Evolutionary conservation across 2,113 vertebrate species (phyloP), one percentile per base, ranked within the genome.

Genomic region (Cacatua alba): DNA sequence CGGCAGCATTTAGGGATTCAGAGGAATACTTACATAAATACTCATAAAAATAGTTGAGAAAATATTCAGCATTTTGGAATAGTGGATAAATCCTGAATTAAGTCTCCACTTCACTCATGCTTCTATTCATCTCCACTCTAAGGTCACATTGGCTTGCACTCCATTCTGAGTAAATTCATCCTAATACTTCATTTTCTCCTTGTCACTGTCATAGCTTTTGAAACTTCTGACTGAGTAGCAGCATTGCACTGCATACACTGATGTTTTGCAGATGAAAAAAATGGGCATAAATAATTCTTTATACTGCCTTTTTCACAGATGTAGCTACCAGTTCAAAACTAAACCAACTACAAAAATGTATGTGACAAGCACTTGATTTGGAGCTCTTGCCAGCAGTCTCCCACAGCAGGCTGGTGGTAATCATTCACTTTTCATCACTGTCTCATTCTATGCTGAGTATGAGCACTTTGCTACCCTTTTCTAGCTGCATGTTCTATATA

Each of bases 331-430:
- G 52, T 84, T 86, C 81, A 82, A 94, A 92, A 88, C 0, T 0
- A 81, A 92, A 91, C 65, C 69, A 71, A 24, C 29, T 78, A 75
- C 52, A 91, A 95, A 84, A 81, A 68, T 9, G 20, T 63, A 35
- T 69, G 46, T 90, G 87, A 95, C 57, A 91, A 85, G 57, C 48
- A 43, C 23, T 39, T 84, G 82, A 94, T 94, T 60, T 68, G 39
- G 35, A 90, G 57, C 51, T 89, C 77, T 69, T 68, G 81, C 62
- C 89, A 94, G 76, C 60, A 88, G 77, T 78, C 48, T 93, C 59
- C 57, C 86, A 82, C 82, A 90, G 91, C 69, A 91, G 80, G 80
- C 43, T 95, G 55, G 62, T 43, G 35, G 74, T 43, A 94, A 94
- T 84, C 81, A 74, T 55, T 93, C 79, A 59, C 39, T 90, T 83